These are phyloP conservation scores for Psilanteris sp. DNA, from an alignment of 1,140 invertebrate species.

Conservation along the genomic window DNA sequence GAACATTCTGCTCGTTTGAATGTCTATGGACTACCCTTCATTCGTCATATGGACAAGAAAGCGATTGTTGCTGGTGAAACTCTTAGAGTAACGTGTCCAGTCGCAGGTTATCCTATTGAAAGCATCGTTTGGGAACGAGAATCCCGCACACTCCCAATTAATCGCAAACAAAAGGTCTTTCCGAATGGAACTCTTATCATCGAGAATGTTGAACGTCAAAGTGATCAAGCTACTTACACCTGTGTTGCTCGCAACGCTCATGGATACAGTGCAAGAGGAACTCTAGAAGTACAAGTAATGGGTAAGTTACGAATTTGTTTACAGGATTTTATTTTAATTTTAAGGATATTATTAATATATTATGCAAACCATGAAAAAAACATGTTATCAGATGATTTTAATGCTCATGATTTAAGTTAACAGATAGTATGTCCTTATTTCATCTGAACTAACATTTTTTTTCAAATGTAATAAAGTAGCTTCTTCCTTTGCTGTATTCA, in stretches of 20 bases:
- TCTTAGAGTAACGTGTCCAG: conserved; percentile 93
- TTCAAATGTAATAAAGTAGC: too few species aligned
- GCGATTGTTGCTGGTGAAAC: conserved; percentile 95
- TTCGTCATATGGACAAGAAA: conserved; percentile 95
- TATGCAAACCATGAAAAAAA: too few species aligned
- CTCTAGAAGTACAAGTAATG: conserved; percentile 96
- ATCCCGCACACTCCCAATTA: conserved; percentile 90
- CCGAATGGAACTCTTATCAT: conserved; percentile 96
- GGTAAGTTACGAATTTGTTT: conserved; percentile 84
- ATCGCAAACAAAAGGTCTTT: conserved; percentile 96
- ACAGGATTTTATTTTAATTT: too few species aligned
- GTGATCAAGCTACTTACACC: conserved; percentile 96
- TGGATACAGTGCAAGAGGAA: conserved; percentile 91
- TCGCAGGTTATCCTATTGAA: conserved; percentile 96
- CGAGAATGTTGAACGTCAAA: conserved; percentile 93
- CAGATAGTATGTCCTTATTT: too few species aligned
- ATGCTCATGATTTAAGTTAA: too few species aligned
- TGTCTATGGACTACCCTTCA: conserved; percentile 94
- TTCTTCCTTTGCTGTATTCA: too few species aligned
- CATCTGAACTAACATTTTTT: too few species aligned
- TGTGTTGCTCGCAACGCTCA: conserved; percentile 95
- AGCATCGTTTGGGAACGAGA: conserved; percentile 96
- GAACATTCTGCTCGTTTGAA: conserved; percentile 93
- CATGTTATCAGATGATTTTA: too few species aligned
- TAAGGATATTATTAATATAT: too few species aligned